These are phyloP conservation scores for Pseudomyrmex pallidus DNA, from an alignment of 1,140 invertebrate species.

Conservation along the genomic window DNA sequence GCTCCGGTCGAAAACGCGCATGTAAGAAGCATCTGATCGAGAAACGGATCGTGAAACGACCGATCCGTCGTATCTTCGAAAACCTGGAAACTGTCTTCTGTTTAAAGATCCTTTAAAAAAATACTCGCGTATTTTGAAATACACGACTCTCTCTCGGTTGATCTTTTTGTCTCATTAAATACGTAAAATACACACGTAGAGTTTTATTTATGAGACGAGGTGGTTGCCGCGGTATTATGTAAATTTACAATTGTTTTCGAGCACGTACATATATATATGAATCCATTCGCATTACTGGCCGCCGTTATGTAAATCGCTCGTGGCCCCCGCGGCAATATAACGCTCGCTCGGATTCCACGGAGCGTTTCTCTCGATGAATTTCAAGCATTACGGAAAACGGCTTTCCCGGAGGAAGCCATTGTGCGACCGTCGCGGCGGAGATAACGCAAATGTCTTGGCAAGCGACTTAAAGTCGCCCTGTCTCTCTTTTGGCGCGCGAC, in stretches of 20 bases:
- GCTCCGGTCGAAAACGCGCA: conserved; percentile 29
- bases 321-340: not conserved
- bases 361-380: conserved; percentile 24
- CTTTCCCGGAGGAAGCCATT: conserved; percentile 24
- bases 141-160: too few relatives aligned
- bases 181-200: not conserved
- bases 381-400: conserved; percentile 40
- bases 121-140: too few relatives aligned
- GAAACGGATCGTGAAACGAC: not conserved
- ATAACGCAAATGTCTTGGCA: conserved; percentile 59
- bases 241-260: conserved; percentile 13
- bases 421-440: conserved; percentile 7
- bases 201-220: not conserved
- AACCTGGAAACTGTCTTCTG: too few relatives aligned
- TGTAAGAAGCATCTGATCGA: not conserved
- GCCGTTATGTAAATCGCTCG: conserved; percentile 38
- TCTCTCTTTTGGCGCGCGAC: conserved; percentile 54
- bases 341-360: conserved; percentile 4
- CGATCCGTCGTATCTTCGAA: too few relatives aligned
- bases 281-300: conserved; percentile 2
- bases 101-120: too few relatives aligned
- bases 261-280: too few relatives aligned
- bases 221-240: not conserved
- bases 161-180: not conserved
- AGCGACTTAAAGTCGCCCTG: conserved; percentile 21